Base-by-base conservation (phyloP, 2,113 vertebrate genomes). In the Gavia stellata region DNA sequence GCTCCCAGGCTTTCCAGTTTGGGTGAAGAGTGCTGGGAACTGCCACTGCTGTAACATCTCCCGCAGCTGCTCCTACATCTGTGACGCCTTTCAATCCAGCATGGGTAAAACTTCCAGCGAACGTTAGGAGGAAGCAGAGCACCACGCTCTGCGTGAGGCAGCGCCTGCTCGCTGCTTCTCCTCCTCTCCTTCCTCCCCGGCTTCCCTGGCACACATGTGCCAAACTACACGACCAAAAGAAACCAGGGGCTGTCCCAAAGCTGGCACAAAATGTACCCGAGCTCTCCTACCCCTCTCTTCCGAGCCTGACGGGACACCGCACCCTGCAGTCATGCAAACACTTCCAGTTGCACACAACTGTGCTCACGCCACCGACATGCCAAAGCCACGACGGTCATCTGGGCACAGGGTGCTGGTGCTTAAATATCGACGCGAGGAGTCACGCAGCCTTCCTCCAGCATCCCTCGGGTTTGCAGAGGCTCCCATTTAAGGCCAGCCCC, bases 111-210 rank as follows among this genome's bases (percentile, higher is more conserved):
- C 94, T 77, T 14, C 2, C 90, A 28, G 93, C 4, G 5, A 88
- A 91, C 94, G 66, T 95, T 94, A 97, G 97, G 97, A 91, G 95
- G 95, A 97, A 50, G 81, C 95, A 96, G 84, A 97, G 94, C 81
- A 82, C 97, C 24, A 4, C 7, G 29, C 44, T 94, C 20, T 3
- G 14, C 1, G 56, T 0, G 12, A 86, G 36, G 52, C 87, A 89
- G 77, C 11, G 12, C 81, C 67, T 1, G 23, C 28, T 25, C 0
- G 2, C 47, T 42, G 55, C 93, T 72, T 52, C 61, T 55, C 23
- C 65, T 81, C 31, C 24, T 78, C 70, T 59, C 73, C 29, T 28
- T 24, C 84, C 73, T 79, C 38, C 86, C 36, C 1, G 3, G 38
- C 89, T 25, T 36, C 59, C 62, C 74, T 14, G 61, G 80, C 74